These are phyloP conservation scores for Ostrea denselamellosa DNA, from an alignment of 1,140 invertebrate species.

Conservation along the genomic window DNA sequence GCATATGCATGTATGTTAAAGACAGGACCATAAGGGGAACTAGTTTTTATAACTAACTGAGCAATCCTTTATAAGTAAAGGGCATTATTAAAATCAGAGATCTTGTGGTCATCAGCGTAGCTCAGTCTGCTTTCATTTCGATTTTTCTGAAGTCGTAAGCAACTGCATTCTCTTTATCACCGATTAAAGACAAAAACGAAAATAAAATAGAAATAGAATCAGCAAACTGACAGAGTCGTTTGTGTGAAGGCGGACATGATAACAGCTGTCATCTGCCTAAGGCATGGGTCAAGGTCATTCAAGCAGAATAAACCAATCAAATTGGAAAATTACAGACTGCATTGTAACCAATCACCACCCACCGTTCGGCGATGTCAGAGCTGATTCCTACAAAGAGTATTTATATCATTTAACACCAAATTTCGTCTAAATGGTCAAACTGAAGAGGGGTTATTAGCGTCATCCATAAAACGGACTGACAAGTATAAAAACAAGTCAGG, in stretches of 20 bases:
- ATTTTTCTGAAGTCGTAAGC: too few relatives aligned
- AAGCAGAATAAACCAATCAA: slow-evolving; percentile 44
- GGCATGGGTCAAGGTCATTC: slow-evolving; percentile 38
- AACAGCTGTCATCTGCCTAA: slow-evolving; percentile 38
- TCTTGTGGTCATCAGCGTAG: too few relatives aligned
- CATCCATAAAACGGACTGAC: background rate
- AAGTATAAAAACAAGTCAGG: slow-evolving; percentile 41
- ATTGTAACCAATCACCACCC: slow-evolving; percentile 43
- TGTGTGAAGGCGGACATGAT: slow-evolving; percentile 27
- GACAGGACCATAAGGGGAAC: too few relatives aligned
- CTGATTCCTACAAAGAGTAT: slow-evolving; percentile 26
- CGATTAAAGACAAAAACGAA: too few relatives aligned
- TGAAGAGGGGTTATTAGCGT: slow-evolving; percentile 28
- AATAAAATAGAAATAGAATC: too few relatives aligned
- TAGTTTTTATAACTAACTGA: too few relatives aligned
- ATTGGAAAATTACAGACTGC: slow-evolving; percentile 41
- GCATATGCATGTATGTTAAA: too few relatives aligned
- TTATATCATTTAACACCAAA: slow-evolving; percentile 35
- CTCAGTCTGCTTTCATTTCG: too few relatives aligned
- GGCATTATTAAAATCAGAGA: too few relatives aligned
- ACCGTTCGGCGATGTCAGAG: slow-evolving; percentile 22
- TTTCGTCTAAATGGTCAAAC: slow-evolving; percentile 36
- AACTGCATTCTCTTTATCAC: too few relatives aligned
- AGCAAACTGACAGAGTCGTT: too few relatives aligned
- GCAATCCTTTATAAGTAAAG: too few relatives aligned